These are phyloP conservation scores for Acronicta aceris DNA, from an alignment of 2,888 invertebrate species.

Conservation along the genomic window DNA sequence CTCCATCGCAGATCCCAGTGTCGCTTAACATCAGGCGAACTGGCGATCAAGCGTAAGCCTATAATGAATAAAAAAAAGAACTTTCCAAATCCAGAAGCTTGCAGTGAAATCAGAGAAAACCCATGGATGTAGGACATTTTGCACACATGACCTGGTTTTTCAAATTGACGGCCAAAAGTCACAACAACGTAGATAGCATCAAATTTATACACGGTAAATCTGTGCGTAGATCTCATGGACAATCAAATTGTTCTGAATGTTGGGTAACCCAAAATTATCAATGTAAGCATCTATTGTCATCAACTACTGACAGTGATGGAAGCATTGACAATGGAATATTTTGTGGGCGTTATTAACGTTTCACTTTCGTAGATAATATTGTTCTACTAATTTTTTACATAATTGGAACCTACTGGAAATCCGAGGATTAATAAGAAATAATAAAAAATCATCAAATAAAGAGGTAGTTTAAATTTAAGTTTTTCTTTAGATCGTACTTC, in stretches of 20 bases:
- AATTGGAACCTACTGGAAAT: too few relatives aligned
- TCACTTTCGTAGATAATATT: slow-evolving; percentile 1
- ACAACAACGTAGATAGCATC: slow-evolving; percentile 31
- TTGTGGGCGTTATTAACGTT: background rate
- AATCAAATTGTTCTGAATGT: slow-evolving; percentile 24
- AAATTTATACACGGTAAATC: slow-evolving; percentile 20
- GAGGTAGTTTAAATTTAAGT: too few relatives aligned
- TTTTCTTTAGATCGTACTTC: too few relatives aligned
- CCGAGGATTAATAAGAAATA: too few relatives aligned
- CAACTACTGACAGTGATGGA: slow-evolving; percentile 7
- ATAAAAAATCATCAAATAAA: too few relatives aligned
- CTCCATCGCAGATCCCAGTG: too few relatives aligned
- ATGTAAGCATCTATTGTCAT: slow-evolving; percentile 14
- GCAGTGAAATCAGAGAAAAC: slow-evolving; percentile 5
- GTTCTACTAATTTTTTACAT: too few relatives aligned
- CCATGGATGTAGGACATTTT: slow-evolving; percentile 12
- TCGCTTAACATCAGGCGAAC: too few relatives aligned
- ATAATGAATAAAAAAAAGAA: background rate
- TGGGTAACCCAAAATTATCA: slow-evolving; percentile 24
- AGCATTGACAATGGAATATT: background rate
- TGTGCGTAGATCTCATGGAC: slow-evolving; percentile 29
- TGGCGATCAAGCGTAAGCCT: too few relatives aligned
- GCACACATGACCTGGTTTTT: slow-evolving; percentile 28
- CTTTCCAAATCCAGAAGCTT: background rate
- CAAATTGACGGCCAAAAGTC: slow-evolving; percentile 23